Conservation (phyloP, 1,140 invertebrate species). For the Calosoma granatense region DNA sequence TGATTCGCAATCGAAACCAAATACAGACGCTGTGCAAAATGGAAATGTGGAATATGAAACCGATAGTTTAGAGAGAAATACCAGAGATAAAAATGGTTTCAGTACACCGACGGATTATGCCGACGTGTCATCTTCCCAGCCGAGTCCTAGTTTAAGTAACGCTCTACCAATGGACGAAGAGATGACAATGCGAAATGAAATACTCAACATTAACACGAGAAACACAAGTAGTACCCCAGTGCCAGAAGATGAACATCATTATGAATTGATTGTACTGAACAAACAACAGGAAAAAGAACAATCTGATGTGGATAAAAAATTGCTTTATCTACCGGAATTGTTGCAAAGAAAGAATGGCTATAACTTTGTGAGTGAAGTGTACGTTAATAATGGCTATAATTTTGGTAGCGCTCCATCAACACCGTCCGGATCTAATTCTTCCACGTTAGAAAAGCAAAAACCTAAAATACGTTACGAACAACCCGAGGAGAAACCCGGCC, state of each 20-base stretch:
- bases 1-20: not conserved
- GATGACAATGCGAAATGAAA: slow-evolving; percentile 61
- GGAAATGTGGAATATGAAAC: slow-evolving; percentile 57
- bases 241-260: slow-evolving; percentile 32
- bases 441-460: slow-evolving; percentile 41
- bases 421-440: slow-evolving; percentile 51
- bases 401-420: slow-evolving; percentile 47
- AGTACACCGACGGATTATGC: slow-evolving; percentile 51
- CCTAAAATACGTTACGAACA: slow-evolving; percentile 44
- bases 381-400: slow-evolving; percentile 66
- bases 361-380: slow-evolving; percentile 63
- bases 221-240: slow-evolving; percentile 42
- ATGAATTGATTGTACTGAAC: slow-evolving; percentile 39
- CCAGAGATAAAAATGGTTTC: slow-evolving; percentile 37
- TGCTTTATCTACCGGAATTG: slow-evolving; percentile 39
- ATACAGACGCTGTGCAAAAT: slow-evolving; percentile 13
- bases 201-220: slow-evolving; percentile 46
- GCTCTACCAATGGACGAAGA: slow-evolving; percentile 67
- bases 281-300: slow-evolving; percentile 19
- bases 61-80: slow-evolving; percentile 61
- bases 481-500: slow-evolving; percentile 51
- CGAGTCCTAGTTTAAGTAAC: slow-evolving; percentile 54
- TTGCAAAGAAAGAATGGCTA: slow-evolving; percentile 43
- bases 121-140: slow-evolving; percentile 52
- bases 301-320: slow-evolving; percentile 33